Base-by-base conservation (phyloP, 2,888 invertebrate genomes). In the Drosophila conformis region DNA sequence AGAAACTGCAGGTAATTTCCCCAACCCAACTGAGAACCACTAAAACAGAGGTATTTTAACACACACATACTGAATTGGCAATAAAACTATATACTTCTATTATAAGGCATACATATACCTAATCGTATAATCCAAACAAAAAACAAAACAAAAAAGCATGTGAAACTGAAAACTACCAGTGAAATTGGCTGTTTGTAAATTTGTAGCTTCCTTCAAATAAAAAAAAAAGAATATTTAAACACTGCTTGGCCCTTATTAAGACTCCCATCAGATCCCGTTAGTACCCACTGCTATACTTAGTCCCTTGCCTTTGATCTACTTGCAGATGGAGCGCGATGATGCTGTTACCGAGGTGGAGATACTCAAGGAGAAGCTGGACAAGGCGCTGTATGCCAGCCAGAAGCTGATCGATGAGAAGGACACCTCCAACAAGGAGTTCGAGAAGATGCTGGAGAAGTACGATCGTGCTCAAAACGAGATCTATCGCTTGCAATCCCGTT, bases 391-490 rank as follows among this genome's bases (percentile, higher is more conserved):
- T 87, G 95, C 96, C 35, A 95, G 97, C 76, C 96, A 96, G 91
- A 98, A 98, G 93, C 95, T 96, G 31, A 95, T 97, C 80, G 98
- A 98, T 91, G 98, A 98, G 90, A 96, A 97, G 87, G 98, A 98
- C 87, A 96, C 95, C 61, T 96, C 97, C 85, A 97, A 97, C 94
- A 97, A 97, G 94, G 98, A 98, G 94, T 96, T 97, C 92, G 98
- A 98, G 92, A 97, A 98, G 94, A 95, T 98, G 94, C 94, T 98
- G 87, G 98, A 98, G 93, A 98, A 98, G 94, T 97, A 97, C 93
- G 97, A 97, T 94, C 97, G 98, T 91, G 96, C 97, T 27, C 98
- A 98, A 93, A 97, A 96, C 84, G 98, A 98, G 93, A 95, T 97
- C 69, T 98, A 97, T 93, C 95, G 98, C 75, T 94, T 98, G 73